Evolutionary conservation across 2,797 vertebrate species (phyloP), one percentile per base, ranked within the genome.

Genomic region (Scyliorhinus canicula): DNA sequence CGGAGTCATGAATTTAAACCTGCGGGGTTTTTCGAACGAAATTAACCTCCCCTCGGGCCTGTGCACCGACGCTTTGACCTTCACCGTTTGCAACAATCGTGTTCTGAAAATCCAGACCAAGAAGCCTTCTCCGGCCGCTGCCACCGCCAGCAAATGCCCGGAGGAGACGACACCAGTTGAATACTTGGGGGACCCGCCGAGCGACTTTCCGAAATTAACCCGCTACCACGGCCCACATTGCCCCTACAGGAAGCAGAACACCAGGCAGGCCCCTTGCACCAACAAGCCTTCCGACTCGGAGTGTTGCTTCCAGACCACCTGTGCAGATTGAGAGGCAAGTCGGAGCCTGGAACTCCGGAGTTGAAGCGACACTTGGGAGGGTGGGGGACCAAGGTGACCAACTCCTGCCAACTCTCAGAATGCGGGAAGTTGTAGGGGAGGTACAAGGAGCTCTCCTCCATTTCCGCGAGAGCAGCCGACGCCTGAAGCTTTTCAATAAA

Each of bases 1-100:
- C 14, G 93, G 93, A 14, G 93, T 67, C 4, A 24, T 35, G 12
- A 94, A 71, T 52, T 74, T 94, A 35, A 74, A 3, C 47, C 47
- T 94, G 65, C 67, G 93, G 28, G 93, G 93, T 0, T 94, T 94
- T n/a, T 94, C 93, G 26, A 94, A 94, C 67, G 93, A 71, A n/a
- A 35, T 94, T 52, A 7, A 52, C 31, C 93, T 94, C 26, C 93
- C 93, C 31, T 35, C 93, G 14, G 93, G 93, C 6, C 47, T 94
- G 28, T 16, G 63, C 55, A 52, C 93, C 0, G 67, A 74, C 8
- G 28, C 67, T 16, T 69, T 94, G 93, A n/a, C 47, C 47, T 94
- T 94, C 93, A 94, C 14, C 65, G 16, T 94, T 26, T 71, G 14
- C 93, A n/a, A 55, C 5, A 6, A 94, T 21, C 2, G 52, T 44